These are phyloP conservation scores for Erebia aethiops DNA, from an alignment of 2,888 invertebrate genomes.

Conservation along the genomic window DNA sequence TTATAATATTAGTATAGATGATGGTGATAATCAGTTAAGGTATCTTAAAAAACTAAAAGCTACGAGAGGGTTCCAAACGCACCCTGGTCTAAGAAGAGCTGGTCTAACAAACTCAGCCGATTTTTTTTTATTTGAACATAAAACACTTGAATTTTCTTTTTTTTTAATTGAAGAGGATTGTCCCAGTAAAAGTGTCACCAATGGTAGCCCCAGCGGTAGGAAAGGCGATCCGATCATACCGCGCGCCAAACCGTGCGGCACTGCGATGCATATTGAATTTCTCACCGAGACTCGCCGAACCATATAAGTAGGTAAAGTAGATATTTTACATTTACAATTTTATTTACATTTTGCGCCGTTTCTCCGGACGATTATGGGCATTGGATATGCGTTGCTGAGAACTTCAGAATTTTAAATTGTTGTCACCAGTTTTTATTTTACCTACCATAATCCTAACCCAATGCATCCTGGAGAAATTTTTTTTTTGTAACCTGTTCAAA, in stretches of 20 bases:
- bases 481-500: too few species aligned
- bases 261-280: slow-evolving; percentile 48
- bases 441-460: too few species aligned
- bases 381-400: not conserved
- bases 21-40: too few species aligned
- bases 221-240: slow-evolving; percentile 48
- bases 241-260: slow-evolving; percentile 40
- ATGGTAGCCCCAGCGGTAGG: slow-evolving; percentile 27
- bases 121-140: not conserved
- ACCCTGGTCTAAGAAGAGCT: too few species aligned
- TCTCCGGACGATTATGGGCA: not conserved
- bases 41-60: too few species aligned
- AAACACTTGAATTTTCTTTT: too few species aligned
- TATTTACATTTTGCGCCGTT: slow-evolving; percentile 3
- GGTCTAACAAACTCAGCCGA: too few species aligned
- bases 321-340: slow-evolving; percentile 9
- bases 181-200: not conserved
- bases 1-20: too few species aligned
- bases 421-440: too few species aligned
- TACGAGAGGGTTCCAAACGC: too few species aligned
- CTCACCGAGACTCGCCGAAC: slow-evolving; percentile 30
- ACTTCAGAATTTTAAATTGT: not conserved
- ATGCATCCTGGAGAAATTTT: too few species aligned
- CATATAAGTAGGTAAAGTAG: slow-evolving; percentile 14
- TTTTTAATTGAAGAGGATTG: too few species aligned